These are phyloP conservation scores for Entelurus aequoreus DNA, from an alignment of 2,113 vertebrate species.

Conservation along the genomic window DNA sequence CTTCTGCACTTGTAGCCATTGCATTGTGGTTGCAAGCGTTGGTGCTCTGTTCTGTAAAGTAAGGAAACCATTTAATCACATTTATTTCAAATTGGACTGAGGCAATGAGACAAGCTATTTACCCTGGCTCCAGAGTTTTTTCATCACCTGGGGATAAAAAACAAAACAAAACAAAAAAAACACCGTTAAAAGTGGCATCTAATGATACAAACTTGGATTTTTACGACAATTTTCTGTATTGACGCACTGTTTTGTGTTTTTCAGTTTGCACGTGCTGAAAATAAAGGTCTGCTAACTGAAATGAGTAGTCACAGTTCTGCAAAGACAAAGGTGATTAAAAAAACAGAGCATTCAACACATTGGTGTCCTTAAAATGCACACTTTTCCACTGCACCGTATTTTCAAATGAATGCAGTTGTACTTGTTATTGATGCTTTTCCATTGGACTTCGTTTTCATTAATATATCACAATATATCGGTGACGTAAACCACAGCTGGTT, in stretches of 20 bases:
- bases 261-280: not conserved
- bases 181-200: not conserved
- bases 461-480: too few species aligned
- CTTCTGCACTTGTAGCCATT: not conserved
- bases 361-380: not conserved
- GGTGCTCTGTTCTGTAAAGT: too few species aligned
- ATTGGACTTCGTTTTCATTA: not conserved
- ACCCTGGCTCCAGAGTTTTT: conserved; percentile 7
- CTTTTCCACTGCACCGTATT: not conserved
- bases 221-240: not conserved
- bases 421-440: not conserved
- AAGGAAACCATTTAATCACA: too few species aligned
- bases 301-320: not conserved
- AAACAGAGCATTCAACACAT: not conserved
- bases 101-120: not conserved
- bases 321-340: not conserved
- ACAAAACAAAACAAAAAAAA: not conserved
- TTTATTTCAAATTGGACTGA: too few species aligned
- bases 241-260: not conserved
- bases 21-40: not conserved
- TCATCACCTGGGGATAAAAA: conserved; percentile 21
- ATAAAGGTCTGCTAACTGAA: not conserved
- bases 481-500: too few species aligned
- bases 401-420: not conserved
- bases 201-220: not conserved